Base-by-base conservation (phyloP, 1,140 invertebrate genomes). In the Aporrectodea caliginosa region DNA sequence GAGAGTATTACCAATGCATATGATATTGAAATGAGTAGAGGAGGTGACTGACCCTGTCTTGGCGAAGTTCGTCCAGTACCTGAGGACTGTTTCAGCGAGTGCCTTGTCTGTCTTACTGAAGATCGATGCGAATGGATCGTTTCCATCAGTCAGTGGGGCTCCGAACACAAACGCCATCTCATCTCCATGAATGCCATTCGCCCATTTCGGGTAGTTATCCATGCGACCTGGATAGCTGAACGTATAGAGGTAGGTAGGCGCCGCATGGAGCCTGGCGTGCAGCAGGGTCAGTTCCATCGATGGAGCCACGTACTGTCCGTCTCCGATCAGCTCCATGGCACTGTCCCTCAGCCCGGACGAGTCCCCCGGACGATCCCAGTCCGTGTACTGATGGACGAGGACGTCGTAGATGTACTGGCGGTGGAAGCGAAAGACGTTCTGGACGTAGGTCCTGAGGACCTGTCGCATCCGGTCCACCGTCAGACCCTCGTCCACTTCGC, bases 391-490 rank as follows among this genome's bases (percentile, higher is more conserved):
- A 88, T 98, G 98, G 82, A 98, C 93, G 32, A 97, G 93, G 58
- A 97, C 98, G 84, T 97, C 95, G 89, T 97, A 97, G 86, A 99
- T 98, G 88, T 99, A 96, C 84, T 95, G 96, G 81, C 97, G 91
- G 87, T 98, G 96, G 77, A 86, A 96, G 85, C 93, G 93, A 22
- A 93, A 92, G 86, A 95, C 93, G 86, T 95, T 94, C 31, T 95
- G 93, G 69, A 92, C 90, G 85, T 98, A 95, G 12, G 96, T 98
- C 82, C 96, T 91, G 82, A 98, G 92, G 84, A 98, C 96, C 87
- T 93, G 93, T 96, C 96, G 94, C 79, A 96, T 91, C 79, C 95
- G 90, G 84, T 94, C 93, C 69, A 94, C 93, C 84, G n/a, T 77
- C 29, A 99, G 95, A 30, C 97, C 97, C 84, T 95, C 93, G 84